Percentiles rank a stretch among this genome's conserved stretches.
Conservation (phyloP, 1,140 invertebrate species). For the Heliconius hermathena region DNA sequence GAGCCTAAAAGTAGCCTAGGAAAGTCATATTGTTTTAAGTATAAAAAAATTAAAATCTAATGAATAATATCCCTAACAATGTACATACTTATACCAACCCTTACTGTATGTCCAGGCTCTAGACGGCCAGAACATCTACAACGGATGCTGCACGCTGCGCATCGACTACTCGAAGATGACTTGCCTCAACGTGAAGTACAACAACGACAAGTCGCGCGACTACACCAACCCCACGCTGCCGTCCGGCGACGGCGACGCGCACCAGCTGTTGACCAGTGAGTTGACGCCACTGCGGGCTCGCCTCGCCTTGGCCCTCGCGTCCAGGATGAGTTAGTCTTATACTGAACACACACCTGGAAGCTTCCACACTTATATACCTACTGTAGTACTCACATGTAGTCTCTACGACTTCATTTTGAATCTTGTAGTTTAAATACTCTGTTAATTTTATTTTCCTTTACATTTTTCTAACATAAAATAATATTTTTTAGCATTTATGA, state of each 20-base stretch:
- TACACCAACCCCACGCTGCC: slow-evolving; percentile 99
- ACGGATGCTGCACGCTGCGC: slow-evolving; percentile 98
- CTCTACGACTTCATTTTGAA: background rate
- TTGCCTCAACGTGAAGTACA: slow-evolving; percentile 99
- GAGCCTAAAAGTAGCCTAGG: too few relatives aligned
- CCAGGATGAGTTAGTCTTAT: slow-evolving; percentile 79
- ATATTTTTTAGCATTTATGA: slow-evolving; percentile 26
- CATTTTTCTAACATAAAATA: background rate
- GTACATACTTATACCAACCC: too few relatives aligned
- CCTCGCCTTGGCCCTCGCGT: slow-evolving; percentile 75
- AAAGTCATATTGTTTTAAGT: background rate
- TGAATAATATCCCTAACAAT: too few relatives aligned
- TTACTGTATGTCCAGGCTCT: slow-evolving; percentile 85
- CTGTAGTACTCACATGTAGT: background rate
- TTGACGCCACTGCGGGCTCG: slow-evolving; percentile 84
- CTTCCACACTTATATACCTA: slow-evolving; percentile 18
- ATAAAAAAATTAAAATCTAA: too few relatives aligned
- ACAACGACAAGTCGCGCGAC: slow-evolving; percentile 99
- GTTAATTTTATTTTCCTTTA: background rate
- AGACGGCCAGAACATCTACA: slow-evolving; percentile 99
- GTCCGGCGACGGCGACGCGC: slow-evolving; percentile 90
- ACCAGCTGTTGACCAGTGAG: slow-evolving; percentile 86
- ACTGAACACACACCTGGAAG: slow-evolving; percentile 69
- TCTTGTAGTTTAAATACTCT: background rate
- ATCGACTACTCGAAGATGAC: slow-evolving; percentile 99